Evolutionary conservation across 2,797 vertebrate genomes (phyloP), one percentile per base, ranked within the genome.

Genomic region (Nasua narica): DNA sequence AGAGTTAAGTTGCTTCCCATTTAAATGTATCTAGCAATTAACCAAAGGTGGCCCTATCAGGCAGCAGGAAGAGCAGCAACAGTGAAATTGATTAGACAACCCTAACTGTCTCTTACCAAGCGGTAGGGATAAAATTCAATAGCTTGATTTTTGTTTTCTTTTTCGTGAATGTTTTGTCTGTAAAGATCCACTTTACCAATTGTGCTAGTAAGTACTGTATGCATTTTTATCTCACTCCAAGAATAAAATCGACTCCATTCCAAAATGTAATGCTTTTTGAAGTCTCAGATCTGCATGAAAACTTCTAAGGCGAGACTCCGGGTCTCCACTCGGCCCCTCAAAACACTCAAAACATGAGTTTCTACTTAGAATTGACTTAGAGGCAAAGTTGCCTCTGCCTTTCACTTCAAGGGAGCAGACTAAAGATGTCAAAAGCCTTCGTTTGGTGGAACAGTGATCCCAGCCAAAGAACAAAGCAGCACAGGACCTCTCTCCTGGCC

Each of bases 391-490:
- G 65, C 37, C 52, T 93, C 78, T 91, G 87, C 60, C 62, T 95
- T 86, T 97, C 56, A 76, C 83, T 95, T 94, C 37, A 27, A 74
- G 76, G 67, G 84, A 95, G 35, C 56, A 91, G 76, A 94, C 21
- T 46, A 83, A 97, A 92, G 86, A 89, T 96, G 92, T 95, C 65
- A 86, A 96, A 97, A 12, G 18, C 52, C 56, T 96, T 94, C 79
- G 18, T 72, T 94, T 89, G 37, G 65, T 54, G 77, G 96, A 86
- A 84, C 84, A 81, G 79, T 54, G 69, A 93, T 93, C n/a, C 76
- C 40, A 95, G 87, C 70, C 92, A 94, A 97, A 97, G 95, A 97
- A 95, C 69, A 97, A 96, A 97, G 74, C 76, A 95, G 50, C 50
- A 25, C 32, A 91, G 91, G 93, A 93, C 77, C 72, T 93, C 79